These are phyloP conservation scores for Triplophysa tibetana DNA, from an alignment of 2,113 vertebrate species.

Conservation along the genomic window DNA sequence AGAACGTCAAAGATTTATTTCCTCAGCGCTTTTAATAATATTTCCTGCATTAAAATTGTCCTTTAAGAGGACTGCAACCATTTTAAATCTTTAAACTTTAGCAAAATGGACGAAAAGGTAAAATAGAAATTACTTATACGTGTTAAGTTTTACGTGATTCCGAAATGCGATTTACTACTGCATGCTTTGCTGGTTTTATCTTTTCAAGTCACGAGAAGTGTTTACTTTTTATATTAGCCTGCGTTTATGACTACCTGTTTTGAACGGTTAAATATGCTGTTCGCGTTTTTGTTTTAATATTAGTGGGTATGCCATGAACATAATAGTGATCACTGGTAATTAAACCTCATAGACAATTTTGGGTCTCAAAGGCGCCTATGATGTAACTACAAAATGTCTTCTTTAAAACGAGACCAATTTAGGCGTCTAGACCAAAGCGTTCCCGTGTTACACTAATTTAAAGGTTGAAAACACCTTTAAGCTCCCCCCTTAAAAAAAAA, in stretches of 20 bases:
- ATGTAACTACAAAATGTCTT: too few relatives aligned
- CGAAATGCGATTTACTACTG: too few relatives aligned
- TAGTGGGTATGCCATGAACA: too few relatives aligned
- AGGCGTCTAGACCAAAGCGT: too few relatives aligned
- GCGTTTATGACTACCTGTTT: neutral
- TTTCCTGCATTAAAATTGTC: neutral
- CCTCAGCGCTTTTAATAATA: neutral
- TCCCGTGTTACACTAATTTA: too few relatives aligned
- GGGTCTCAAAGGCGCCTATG: neutral
- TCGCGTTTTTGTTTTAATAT: too few relatives aligned
- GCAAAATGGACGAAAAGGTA: slow-evolving; percentile 27
- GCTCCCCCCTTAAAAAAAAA: too few relatives aligned
- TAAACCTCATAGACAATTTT: too few relatives aligned
- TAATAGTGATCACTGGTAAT: too few relatives aligned
- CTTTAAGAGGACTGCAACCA: neutral
- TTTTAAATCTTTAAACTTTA: neutral
- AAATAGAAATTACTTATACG: neutral
- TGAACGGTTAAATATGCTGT: neutral
- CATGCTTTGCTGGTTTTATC: neutral
- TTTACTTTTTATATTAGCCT: neutral
- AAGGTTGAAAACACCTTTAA: too few relatives aligned
- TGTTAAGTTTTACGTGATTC: neutral
- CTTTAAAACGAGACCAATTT: too few relatives aligned
- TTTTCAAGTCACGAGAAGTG: neutral
- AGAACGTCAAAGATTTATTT: slow-evolving; percentile 17